Conservation (phyloP, 2,888 invertebrate species). For the Platycheirus rosarum region DNA sequence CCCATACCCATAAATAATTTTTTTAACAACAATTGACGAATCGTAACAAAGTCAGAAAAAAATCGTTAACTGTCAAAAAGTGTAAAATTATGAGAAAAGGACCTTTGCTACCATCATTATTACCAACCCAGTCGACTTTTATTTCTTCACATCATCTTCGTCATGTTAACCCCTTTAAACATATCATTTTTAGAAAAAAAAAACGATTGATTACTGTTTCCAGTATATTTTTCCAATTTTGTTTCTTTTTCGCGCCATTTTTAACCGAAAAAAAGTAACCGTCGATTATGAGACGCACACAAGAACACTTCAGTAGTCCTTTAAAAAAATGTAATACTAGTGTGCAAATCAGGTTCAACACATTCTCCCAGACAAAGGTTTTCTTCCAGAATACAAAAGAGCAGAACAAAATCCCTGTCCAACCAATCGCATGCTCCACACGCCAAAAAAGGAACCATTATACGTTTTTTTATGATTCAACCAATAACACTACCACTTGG, state of each 20-base stretch:
- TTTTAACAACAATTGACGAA: no score
- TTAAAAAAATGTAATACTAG: constrained; percentile 13
- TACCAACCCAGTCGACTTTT: not conserved
- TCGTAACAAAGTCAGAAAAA: not conserved
- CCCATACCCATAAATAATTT: no score
- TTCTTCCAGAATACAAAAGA: not conserved
- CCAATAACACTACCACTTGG: constrained; percentile 48
- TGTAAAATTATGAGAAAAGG: constrained; percentile 9
- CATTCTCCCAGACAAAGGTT: not conserved
- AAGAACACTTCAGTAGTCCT: not conserved
- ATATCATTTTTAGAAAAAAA: no score
- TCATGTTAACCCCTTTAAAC: no score
- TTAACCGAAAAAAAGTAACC: not conserved
- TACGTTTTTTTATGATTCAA: constrained; percentile 48
- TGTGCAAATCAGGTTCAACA: constrained; percentile 58
- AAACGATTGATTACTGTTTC: not conserved
- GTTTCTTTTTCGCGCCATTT: constrained; percentile 56
- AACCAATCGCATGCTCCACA: constrained; percentile 69
- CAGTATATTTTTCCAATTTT: no score
- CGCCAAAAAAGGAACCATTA: constrained; percentile 44
- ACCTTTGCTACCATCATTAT: not conserved
- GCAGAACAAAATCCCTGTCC: constrained; percentile 42
- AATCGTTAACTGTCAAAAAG: constrained; percentile 51
- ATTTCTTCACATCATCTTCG: no score
- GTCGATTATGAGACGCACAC: constrained; percentile 12